phyloP scores from a whole-genome alignment of 2,113 vertebrate genomes.

The Pachycephala philippinensis region DNA sequence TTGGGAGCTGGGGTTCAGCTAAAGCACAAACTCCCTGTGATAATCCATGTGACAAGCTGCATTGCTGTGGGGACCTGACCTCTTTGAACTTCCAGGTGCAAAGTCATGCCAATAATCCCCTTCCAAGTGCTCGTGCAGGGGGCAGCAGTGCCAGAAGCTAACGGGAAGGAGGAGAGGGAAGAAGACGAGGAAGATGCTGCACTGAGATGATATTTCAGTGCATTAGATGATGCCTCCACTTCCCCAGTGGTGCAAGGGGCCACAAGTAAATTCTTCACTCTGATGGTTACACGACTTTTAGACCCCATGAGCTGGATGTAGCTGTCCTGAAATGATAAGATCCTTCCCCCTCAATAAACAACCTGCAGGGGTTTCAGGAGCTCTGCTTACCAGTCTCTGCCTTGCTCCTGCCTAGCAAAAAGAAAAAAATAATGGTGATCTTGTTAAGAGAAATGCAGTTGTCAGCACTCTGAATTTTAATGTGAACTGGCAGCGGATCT shows the following conservation, averaged over 20 bases:
- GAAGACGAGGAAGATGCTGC: neutral
- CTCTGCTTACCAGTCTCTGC: neutral
- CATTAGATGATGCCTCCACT: neutral
- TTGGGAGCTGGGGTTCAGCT: neutral
- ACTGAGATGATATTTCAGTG: neutral
- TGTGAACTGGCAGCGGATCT: slow-evolving; percentile 8
- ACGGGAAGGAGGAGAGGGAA: neutral
- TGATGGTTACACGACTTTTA: neutral
- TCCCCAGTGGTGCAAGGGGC: fast-evolving
- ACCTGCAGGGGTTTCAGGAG: neutral
- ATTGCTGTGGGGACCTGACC: fast-evolving
- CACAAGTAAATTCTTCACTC: fast-evolving
- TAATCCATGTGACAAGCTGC: neutral
- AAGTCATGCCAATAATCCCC: neutral
- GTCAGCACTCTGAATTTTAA: slow-evolving; percentile 53
- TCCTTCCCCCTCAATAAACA: neutral
- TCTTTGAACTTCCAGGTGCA: neutral
- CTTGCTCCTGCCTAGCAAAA: neutral
- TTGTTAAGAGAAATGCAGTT: slow-evolving; percentile 21
- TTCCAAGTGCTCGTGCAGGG: fast-evolving
- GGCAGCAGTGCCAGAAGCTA: neutral
- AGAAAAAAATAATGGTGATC: neutral
- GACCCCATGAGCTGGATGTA: neutral
- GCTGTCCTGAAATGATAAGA: neutral
- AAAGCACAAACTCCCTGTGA: neutral